phyloP scores from a whole-genome alignment of 2,888 invertebrate species.

The Ectemnius lituratus region DNA sequence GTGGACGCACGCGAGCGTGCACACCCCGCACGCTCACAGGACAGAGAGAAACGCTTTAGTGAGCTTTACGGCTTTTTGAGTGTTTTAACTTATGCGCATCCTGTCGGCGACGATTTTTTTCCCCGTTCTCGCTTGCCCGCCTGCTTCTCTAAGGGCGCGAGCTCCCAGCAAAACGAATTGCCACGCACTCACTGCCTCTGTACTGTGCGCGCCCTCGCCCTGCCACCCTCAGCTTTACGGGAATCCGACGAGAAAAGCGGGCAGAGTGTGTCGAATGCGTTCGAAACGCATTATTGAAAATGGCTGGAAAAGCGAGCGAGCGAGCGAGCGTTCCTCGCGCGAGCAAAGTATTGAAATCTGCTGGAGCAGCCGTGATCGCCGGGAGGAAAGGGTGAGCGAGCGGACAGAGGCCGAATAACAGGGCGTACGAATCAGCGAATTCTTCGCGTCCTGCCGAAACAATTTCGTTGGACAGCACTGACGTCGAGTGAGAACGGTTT shows the following conservation, averaged over 20 bases:
- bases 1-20: neutral
- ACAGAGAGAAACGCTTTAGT: constrained; percentile 32
- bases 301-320: neutral
- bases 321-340: neutral
- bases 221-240: neutral
- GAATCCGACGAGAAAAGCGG: neutral
- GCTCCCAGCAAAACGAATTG: too few species aligned
- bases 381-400: too few species aligned
- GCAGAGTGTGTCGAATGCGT: neutral
- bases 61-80: constrained; percentile 45
- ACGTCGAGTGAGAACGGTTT: constrained; percentile 23
- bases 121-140: too few species aligned
- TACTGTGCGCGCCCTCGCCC: too few species aligned
- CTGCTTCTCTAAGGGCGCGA: too few species aligned
- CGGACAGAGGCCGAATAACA: too few species aligned
- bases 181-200: too few species aligned
- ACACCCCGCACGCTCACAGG: constrained; percentile 13
- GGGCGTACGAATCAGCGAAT: constrained; percentile 11
- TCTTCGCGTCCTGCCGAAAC: constrained; percentile 11
- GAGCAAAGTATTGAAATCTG: constrained; percentile 5
- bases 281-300: constrained; percentile 6
- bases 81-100: constrained; percentile 47
- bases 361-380: too few species aligned
- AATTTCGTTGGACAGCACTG: constrained; percentile 12
- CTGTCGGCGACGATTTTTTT: constrained; percentile 25